Conservation (phyloP, 2,797 vertebrate genomes). For the Neostethus bicornis region DNA sequence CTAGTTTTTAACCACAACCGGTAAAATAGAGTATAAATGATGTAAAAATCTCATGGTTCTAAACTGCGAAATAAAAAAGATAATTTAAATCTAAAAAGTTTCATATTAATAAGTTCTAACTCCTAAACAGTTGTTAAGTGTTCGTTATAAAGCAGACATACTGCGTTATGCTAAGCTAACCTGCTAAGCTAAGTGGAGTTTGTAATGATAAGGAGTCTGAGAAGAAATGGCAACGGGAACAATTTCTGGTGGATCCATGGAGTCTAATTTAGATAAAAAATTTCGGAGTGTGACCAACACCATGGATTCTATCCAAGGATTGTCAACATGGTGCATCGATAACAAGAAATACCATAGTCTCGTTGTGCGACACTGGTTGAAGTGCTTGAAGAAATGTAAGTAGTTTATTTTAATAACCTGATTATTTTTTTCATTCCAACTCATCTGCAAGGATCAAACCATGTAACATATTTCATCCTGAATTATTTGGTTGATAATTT, state of each 20-base stretch:
- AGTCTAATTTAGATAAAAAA: conserved; percentile 87
- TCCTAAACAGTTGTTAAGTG: neutral
- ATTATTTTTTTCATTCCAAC: neutral
- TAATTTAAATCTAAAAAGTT: fast-evolving
- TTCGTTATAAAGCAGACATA: conserved; percentile 2
- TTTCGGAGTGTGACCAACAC: conserved; percentile 90
- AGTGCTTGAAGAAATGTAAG: conserved; percentile 93
- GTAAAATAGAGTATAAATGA: conserved; percentile 6
- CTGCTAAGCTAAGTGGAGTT: conserved; percentile 30
- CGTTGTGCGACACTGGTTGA: conserved; percentile 92
- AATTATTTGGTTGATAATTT: too few species aligned
- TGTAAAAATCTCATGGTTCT: neutral
- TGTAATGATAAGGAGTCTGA: conserved; percentile 54
- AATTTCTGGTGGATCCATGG: conserved; percentile 78
- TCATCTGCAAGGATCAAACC: neutral
- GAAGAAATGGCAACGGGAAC: conserved; percentile 87
- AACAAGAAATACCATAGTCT: conserved; percentile 93
- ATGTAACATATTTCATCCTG: too few species aligned
- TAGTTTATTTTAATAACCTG: conserved; percentile 36
- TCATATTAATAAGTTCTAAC: neutral
- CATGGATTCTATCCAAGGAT: conserved; percentile 95
- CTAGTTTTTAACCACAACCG: conserved; percentile 46
- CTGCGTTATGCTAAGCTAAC: conserved; percentile 55
- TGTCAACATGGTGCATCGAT: conserved; percentile 94
- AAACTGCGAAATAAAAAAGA: neutral